Conservation (phyloP, 1,140 invertebrate species). For the Rhyacophila brunnea region DNA sequence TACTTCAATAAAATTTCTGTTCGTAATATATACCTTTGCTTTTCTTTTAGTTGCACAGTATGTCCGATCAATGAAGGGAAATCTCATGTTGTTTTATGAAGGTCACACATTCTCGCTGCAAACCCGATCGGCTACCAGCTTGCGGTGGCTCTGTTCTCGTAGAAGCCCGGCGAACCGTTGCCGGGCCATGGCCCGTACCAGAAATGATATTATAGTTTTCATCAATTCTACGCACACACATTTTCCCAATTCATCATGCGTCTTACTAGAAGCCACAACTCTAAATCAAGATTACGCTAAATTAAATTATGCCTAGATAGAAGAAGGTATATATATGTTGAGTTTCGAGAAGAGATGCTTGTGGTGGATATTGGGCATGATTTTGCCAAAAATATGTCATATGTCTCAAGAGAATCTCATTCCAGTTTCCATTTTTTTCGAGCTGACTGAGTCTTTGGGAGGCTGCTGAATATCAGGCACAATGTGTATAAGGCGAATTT, state of each 20-base stretch:
- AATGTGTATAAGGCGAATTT: too few relatives aligned
- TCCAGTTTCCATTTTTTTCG: too few relatives aligned
- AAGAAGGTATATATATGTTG: too few relatives aligned
- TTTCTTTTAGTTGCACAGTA: conserved; percentile 8
- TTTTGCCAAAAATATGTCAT: too few relatives aligned
- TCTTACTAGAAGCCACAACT: too few relatives aligned
- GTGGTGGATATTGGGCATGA: too few relatives aligned
- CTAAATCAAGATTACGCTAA: too few relatives aligned
- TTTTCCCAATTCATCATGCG: conserved; percentile 1
- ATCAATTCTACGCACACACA: conserved; percentile 49
- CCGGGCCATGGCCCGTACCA: conserved; percentile 47
- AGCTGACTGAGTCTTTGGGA: too few relatives aligned
- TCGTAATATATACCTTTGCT: background rate
- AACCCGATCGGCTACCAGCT: conserved; percentile 35
- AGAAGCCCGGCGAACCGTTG: conserved; percentile 39
- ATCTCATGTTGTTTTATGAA: background rate
- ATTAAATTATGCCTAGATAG: too few relatives aligned
- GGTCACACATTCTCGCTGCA: conserved; percentile 1
- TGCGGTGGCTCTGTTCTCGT: conserved; percentile 46
- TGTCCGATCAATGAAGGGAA: conserved; percentile 9
- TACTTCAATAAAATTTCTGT: background rate
- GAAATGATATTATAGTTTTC: conserved; percentile 49
- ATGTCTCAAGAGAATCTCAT: too few relatives aligned
- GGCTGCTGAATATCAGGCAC: too few relatives aligned
- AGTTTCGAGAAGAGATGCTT: too few relatives aligned